A percentile compares a stretch with the other conserved stretches of the same genome.
These are phyloP conservation scores for Pseudochromis fuscus DNA, from an alignment of 2,797 vertebrate species.

Conservation along the genomic window DNA sequence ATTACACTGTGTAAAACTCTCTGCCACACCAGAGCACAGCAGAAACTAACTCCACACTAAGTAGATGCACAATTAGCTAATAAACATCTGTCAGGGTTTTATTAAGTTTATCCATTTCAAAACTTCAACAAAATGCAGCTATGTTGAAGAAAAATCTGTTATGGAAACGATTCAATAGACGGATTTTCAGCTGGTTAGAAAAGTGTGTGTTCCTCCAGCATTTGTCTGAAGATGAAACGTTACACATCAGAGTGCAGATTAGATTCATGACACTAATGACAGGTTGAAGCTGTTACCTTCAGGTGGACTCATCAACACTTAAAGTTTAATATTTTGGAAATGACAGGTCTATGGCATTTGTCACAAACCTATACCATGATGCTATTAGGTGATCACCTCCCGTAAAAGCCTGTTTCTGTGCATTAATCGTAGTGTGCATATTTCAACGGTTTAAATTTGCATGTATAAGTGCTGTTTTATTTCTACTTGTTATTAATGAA, in stretches of 20 bases:
- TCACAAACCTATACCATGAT: slow-evolving; percentile 8
- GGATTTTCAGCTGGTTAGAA: neutral
- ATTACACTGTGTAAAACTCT: slow-evolving; percentile 53
- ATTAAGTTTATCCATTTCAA: slow-evolving; percentile 19
- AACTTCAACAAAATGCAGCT: slow-evolving; percentile 9
- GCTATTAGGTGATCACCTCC: slow-evolving; percentile 22
- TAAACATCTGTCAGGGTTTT: slow-evolving; percentile 45
- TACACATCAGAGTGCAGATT: slow-evolving; percentile 19
- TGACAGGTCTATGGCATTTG: slow-evolving; percentile 33
- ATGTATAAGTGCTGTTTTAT: neutral
- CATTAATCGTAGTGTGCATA: neutral
- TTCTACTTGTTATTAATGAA: neutral
- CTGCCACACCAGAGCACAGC: slow-evolving; percentile 30
- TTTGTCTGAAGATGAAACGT: neutral
- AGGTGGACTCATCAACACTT: slow-evolving; percentile 30
- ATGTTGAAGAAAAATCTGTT: neutral
- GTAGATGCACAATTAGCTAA: slow-evolving; percentile 42
- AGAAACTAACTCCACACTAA: slow-evolving; percentile 38
- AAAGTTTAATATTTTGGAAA: slow-evolving; percentile 26
- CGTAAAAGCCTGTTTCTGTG: slow-evolving; percentile 1
- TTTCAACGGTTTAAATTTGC: neutral
- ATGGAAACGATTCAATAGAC: neutral
- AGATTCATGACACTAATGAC: slow-evolving; percentile 39
- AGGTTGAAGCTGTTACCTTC: slow-evolving; percentile 46
- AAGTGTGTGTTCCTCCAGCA: neutral